Percentiles rank a stretch among this genome's conserved stretches.
These are phyloP conservation scores for Tautogolabrus adspersus DNA, from an alignment of 2,113 vertebrate genomes.

Conservation along the genomic window DNA sequence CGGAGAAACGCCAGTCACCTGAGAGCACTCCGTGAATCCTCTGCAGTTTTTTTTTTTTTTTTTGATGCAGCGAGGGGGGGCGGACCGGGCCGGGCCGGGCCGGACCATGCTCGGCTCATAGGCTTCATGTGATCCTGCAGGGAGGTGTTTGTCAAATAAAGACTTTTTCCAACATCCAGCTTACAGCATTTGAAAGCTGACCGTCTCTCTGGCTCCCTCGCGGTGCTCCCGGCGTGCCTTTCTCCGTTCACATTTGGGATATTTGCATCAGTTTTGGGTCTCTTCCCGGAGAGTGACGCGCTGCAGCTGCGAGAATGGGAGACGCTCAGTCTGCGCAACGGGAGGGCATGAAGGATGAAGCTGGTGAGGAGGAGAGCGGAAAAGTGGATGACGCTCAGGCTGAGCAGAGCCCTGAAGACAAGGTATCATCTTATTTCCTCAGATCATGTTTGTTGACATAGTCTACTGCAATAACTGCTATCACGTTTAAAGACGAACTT, in stretches of 20 bases:
- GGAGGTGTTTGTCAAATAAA: slow-evolving; percentile 80
- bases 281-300: slow-evolving; percentile 36
- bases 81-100: slow-evolving; percentile 32
- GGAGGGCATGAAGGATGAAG: slow-evolving; percentile 66
- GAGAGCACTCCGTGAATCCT: slow-evolving; percentile 32
- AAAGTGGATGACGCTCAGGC: slow-evolving; percentile 43
- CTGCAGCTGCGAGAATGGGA: slow-evolving; percentile 81
- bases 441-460: not conserved
- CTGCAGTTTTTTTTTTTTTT: slow-evolving; percentile 36
- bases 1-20: slow-evolving; percentile 28
- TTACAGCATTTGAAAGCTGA: slow-evolving; percentile 74
- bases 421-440: slow-evolving; percentile 39
- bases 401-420: slow-evolving; percentile 23
- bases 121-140: slow-evolving; percentile 88
- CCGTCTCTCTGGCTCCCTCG: slow-evolving; percentile 14
- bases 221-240: slow-evolving; percentile 27
- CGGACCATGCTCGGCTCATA: slow-evolving; percentile 62
- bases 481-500: not conserved
- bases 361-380: slow-evolving; percentile 68
- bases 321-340: slow-evolving; percentile 85
- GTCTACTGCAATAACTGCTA: not conserved
- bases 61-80: slow-evolving; percentile 72
- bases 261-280: slow-evolving; percentile 31
- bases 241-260: slow-evolving; percentile 15
- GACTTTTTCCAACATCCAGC: slow-evolving; percentile 72